These are phyloP conservation scores for Dusona sp. DNA, from an alignment of 2,888 invertebrate species.

Conservation along the genomic window DNA sequence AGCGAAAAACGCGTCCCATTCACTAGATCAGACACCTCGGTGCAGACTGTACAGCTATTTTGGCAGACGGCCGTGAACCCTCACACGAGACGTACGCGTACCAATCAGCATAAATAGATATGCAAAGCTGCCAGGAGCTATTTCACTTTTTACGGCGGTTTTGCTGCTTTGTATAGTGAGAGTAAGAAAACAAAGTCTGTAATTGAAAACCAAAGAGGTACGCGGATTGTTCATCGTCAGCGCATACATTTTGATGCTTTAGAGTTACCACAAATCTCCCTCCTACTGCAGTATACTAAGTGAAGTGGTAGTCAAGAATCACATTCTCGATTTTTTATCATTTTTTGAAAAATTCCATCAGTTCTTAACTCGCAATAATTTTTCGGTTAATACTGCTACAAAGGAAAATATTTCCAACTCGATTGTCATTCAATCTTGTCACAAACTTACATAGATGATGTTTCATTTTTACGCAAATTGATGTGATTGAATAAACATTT, in stretches of 20 bases:
- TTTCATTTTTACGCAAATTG: not conserved
- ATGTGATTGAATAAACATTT: not conserved
- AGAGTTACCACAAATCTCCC: not conserved
- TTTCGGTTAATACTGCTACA: not conserved
- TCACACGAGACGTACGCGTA: not conserved
- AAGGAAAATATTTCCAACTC: not conserved
- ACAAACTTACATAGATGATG: not conserved
- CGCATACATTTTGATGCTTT: not conserved
- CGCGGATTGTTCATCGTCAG: not conserved
- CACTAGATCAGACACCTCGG: constrained; percentile 42
- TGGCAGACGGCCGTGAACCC: constrained; percentile 59
- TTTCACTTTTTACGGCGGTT: constrained; percentile 44
- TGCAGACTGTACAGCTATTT: constrained; percentile 39
- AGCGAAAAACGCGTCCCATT: constrained; percentile 37
- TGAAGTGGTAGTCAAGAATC: not conserved
- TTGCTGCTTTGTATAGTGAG: constrained; percentile 12
- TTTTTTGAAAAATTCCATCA: not conserved
- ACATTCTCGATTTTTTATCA: not conserved
- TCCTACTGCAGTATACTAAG: not conserved
- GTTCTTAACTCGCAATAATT: not conserved
- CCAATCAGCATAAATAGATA: constrained; percentile 47
- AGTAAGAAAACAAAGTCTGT: constrained; percentile 19
- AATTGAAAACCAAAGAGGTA: not conserved
- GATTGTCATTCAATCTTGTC: not conserved
- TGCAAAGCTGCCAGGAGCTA: constrained; percentile 48